Evolutionary conservation across 2,888 invertebrate genomes (phyloP), one percentile per base, ranked within the genome.

Genomic region (Torymus auratus): DNA sequence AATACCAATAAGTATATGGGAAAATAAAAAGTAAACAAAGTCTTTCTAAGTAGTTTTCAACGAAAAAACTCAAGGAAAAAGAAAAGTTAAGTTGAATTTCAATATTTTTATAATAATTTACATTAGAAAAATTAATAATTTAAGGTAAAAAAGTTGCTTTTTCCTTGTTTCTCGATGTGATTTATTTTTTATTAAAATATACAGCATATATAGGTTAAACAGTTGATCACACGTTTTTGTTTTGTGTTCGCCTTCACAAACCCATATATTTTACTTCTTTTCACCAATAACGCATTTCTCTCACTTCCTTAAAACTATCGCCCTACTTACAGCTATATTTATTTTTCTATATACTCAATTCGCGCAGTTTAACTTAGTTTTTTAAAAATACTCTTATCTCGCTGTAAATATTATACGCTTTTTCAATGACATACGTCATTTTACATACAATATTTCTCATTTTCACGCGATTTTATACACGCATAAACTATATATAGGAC

Each of bases 161-260:
- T 75, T 71, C 78, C 70, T 78, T 78, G 71, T 78, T 75, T 78
- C 28, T 75, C 74, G 71, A 75, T 78, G 67, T 62, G 60, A 65
- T 78, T 81, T 81, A 81, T 81, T 81, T 88, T 88, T 89, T 88
- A 89, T 89, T 90, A 89, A 90, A 90, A 90, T 90, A 89, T 90
- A 89, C 89, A 89, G 86, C 84, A 87, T 88, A 87, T 88, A 86
- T 85, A 89, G 64, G 71, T 78, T 71, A 73, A 78, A 53, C 71
- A 77, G 68, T 64, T 77, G 76, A 73, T 77, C 67, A 81, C 80
- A 75, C 80, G 72, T 62, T 72, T 41, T 69, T 76, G 20, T 52
- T 80, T 55, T 72, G 75, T 77, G 58, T 65, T 64, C 69, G 77
- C 72, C 41, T 69, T 15, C 41, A 41, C 62, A 77, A 81, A 78